Conservation (phyloP, 2,113 vertebrate genomes). For the Phoenicopterus ruber region DNA sequence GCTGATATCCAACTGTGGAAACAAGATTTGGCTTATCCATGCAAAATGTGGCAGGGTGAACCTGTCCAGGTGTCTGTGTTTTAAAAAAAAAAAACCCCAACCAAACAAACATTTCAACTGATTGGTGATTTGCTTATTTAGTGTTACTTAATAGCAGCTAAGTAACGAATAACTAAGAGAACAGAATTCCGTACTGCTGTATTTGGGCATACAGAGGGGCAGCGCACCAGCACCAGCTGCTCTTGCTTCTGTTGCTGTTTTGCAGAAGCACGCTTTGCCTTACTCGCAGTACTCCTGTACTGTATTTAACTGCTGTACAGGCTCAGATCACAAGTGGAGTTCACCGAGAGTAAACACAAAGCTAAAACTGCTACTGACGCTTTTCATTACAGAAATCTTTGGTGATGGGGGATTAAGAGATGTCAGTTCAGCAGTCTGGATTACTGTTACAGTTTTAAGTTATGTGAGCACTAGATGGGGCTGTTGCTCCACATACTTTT, state of each 20-base stretch:
- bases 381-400: background rate
- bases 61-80: background rate
- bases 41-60: background rate
- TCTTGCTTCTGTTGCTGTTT: background rate
- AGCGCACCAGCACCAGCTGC: background rate
- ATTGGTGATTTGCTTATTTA: background rate
- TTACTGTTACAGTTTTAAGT: background rate
- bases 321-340: too few relatives aligned
- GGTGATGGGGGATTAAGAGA: background rate
- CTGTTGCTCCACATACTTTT: background rate
- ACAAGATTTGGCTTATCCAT: background rate
- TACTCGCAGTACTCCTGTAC: too few relatives aligned
- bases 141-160: background rate
- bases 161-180: background rate
- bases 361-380: background rate
- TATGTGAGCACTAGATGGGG: background rate
- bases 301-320: background rate
- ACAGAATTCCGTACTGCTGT: background rate
- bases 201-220: background rate
- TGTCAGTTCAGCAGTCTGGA: background rate
- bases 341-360: background rate
- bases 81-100: background rate
- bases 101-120: background rate
- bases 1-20: background rate
- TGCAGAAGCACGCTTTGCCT: background rate